A percentile compares a stretch with the other conserved stretches of the same genome.
These are phyloP conservation scores for Norana najaformis DNA, from an alignment of 2,888 invertebrate genomes.

Conservation along the genomic window DNA sequence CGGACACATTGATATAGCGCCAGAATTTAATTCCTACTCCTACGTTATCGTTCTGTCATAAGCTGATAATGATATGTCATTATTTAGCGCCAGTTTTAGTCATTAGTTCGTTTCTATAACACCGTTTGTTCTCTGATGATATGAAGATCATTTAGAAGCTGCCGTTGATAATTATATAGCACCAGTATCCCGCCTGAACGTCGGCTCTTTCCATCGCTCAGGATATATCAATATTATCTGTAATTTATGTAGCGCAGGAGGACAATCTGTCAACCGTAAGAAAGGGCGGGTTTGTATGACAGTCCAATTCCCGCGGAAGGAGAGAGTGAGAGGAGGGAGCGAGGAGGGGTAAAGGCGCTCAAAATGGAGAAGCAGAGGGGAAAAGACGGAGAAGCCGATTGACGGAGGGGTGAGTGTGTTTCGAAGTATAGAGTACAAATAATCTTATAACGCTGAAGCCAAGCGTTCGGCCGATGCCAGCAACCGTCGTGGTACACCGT, in stretches of 20 bases:
- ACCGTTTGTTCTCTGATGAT: not conserved
- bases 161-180: not conserved
- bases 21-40: not conserved
- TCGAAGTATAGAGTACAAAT: not conserved
- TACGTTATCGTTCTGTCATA: not conserved
- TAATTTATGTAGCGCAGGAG: not conserved
- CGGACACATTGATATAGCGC: not conserved
- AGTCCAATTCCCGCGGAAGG: not conserved
- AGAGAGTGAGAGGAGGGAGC: not conserved
- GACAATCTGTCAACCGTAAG: not conserved
- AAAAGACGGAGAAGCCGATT: not conserved
- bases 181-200: not conserved
- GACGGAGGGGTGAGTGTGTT: not conserved
- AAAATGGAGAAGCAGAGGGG: not conserved
- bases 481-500: not conserved
- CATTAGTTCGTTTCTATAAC: not conserved
- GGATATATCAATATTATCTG: slow-evolving; percentile 6
- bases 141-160: not conserved
- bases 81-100: not conserved
- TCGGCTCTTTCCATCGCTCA: not conserved
- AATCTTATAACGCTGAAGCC: not conserved
- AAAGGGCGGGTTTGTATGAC: not conserved
- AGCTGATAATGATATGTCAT: not conserved
- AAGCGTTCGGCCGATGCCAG: not conserved
- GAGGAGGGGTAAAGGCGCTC: not conserved